A percentile compares a stretch with the other conserved stretches of the same genome.
Conservation (phyloP, 30 jellyfish, hydroid and myxozoan species). For the Catostylus mosaicus region DNA sequence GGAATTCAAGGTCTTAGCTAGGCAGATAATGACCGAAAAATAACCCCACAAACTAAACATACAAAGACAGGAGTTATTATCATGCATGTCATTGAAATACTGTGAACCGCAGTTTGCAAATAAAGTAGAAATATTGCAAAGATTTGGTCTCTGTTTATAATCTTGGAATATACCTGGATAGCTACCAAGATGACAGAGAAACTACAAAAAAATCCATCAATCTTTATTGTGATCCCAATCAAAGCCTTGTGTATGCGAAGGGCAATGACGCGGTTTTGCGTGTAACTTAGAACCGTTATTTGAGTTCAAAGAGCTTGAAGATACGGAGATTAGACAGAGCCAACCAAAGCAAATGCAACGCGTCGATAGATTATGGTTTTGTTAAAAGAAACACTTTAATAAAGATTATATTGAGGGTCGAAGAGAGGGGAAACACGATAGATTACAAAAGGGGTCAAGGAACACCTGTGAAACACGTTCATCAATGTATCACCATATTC, state of each 20-base stretch:
- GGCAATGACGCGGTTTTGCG: slow-evolving; percentile 36
- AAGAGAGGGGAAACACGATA: too few relatives aligned
- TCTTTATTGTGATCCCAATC: neutral
- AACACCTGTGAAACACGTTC: too few relatives aligned
- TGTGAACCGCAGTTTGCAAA: slow-evolving; percentile 13
- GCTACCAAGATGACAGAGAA: slow-evolving; percentile 14
- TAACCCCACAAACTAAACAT: neutral
- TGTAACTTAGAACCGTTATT: slow-evolving; percentile 32
- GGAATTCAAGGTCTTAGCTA: neutral
- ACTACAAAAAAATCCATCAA: slow-evolving; percentile 1
- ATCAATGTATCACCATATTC: too few relatives aligned
- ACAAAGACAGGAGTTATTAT: slow-evolving; percentile 1
- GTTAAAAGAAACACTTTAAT: slow-evolving; percentile 6
- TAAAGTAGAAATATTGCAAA: neutral
- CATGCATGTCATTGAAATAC: slow-evolving; percentile 1
- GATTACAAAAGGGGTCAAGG: too few relatives aligned
- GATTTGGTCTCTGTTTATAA: slow-evolving; percentile 14
- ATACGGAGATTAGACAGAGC: slow-evolving; percentile 31
- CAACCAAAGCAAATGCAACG: slow-evolving; percentile 26
- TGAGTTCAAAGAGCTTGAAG: slow-evolving; percentile 23
- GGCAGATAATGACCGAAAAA: neutral
- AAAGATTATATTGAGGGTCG: neutral
- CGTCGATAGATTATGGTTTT: slow-evolving; percentile 17
- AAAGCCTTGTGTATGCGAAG: slow-evolving; percentile 4
- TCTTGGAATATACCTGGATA: slow-evolving; percentile 39